Conservation (phyloP, 35 echinoderm and acorn worm genomes). For the Heliocidaris erythrogramma region DNA sequence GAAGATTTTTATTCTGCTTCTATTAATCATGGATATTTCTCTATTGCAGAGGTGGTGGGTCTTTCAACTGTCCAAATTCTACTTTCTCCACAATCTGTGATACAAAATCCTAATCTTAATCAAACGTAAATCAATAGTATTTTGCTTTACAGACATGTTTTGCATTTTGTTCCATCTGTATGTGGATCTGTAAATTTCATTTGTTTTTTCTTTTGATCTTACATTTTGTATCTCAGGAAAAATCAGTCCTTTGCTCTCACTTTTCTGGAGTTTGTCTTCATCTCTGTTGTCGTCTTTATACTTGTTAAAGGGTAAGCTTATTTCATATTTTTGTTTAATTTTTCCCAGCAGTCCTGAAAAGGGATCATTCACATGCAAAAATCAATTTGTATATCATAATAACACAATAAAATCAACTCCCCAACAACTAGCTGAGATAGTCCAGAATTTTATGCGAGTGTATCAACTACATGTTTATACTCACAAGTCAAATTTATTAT, state of each 20-base stretch:
- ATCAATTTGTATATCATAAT: no score
- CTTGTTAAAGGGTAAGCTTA: slow-evolving; percentile 90
- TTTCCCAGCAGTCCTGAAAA: no score
- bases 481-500: no score
- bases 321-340: neutral
- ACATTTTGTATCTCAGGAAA: slow-evolving; percentile 54
- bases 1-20: neutral
- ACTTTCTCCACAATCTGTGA: neutral
- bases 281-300: slow-evolving; percentile 84
- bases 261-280: slow-evolving; percentile 71
- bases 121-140: no score
- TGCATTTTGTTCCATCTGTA: neutral
- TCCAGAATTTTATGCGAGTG: no score
- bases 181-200: neutral
- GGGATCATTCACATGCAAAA: no score
- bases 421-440: no score
- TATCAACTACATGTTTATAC: no score
- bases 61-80: neutral
- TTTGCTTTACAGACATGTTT: neutral
- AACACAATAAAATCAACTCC: no score
- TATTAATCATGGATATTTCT: neutral
- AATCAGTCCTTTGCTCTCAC: slow-evolving; percentile 62
- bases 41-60: neutral
- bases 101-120: no score
- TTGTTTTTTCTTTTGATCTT: neutral